Evolutionary conservation across 2,888 invertebrate genomes (phyloP), one percentile per base, ranked within the genome.

Genomic region (Aporophyla lueneburgensis): DNA sequence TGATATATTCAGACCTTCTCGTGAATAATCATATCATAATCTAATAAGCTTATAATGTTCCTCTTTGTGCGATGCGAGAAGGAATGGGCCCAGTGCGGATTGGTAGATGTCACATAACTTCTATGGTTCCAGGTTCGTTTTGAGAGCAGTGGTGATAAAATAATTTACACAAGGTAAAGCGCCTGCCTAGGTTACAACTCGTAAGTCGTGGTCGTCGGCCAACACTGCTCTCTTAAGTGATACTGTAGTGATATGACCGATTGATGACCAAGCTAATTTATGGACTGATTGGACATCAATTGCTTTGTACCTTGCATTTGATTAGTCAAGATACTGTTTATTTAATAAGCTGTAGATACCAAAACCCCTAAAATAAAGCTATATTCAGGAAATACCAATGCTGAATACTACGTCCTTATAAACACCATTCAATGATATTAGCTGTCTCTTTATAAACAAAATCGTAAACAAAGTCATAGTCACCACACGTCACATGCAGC

Each of bases 401-500:
- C 40, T 66, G 19, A 40, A 40, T 65, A 51, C 46, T 12, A 5
- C 19, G 4, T 27, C 43, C 4, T 27, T 24, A 62, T 5, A 54
- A 46, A 74, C 19, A 53, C 43, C n/a, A 16, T 0, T 16, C 0
- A 16, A 1, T 46, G 10, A 46, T 54, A 40, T 27, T n/a, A n/a
- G 56, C 54, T 12, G 2, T 51, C 33, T 33, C 51, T 21, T 58
- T 2, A 56, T 16, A 62, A 49, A 49, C 14, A 54, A 86, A 85
- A 74, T 61, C 76, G 83, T 90, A 81, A 61, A 68, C 61, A 58
- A 86, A 87, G 74, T 63, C 76, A 83, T 91, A 82, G 94, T 90
- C 89, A 89, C 93, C 89, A 74, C 84, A 89, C 83, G 84, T 86
- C 89, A 81, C 81, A 89, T 86, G 91, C 89, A 86, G 88, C 77